Base-by-base conservation (phyloP, 2,797 vertebrate species). In the Ptychadena robeensis region DNA sequence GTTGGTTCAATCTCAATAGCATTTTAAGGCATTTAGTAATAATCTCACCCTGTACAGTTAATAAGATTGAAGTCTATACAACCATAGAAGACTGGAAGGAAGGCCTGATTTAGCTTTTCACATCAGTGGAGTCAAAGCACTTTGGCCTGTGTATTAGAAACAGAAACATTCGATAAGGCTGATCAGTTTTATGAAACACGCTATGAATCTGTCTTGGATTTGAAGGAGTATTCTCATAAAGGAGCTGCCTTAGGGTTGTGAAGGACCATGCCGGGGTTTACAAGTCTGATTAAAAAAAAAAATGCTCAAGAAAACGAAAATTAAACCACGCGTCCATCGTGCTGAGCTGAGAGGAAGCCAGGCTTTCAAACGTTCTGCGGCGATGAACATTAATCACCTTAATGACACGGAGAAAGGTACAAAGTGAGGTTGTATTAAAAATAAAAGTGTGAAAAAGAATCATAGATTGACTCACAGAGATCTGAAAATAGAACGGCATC, bases 401-500 rank as follows among this genome's bases (percentile, higher is more conserved):
- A 61, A 76, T 64, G 31, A 63, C 65, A 65, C 14, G 25, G 37
- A 27, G 11, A 67, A 70, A 53, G 34, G 57, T 66, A 57, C 34
- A 69, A 64, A 59, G 53, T 38, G 81, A 44, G 44, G 27, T 68
- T 37, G 32, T 69, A 68, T 79, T 79, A 79, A 68, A 79, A 68
- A 37, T 69, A 31, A 68, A 53, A 76, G 34, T 59, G 65, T 22
- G 30, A 37, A 67, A 35, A 61, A 38, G 38, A 35, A 30, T 25
- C 15, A 73, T 25, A 9, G 32, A 44, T 59, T 75, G 81, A 82
- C 81, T 76, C 65, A 74, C 35, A 3, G 27, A 38, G 40, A 31
- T 32, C 66, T 64, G 65, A 37, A 76, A 82, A 76, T 82, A 82
- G 73, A 82, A 40, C 53, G 40, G 59, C 59, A 73, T 70, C 78